A percentile compares a stretch with the other conserved stretches of the same genome.
phyloP scores from a whole-genome alignment of 35 echinoderm and acorn worm species.

The Diadema setosum region DNA sequence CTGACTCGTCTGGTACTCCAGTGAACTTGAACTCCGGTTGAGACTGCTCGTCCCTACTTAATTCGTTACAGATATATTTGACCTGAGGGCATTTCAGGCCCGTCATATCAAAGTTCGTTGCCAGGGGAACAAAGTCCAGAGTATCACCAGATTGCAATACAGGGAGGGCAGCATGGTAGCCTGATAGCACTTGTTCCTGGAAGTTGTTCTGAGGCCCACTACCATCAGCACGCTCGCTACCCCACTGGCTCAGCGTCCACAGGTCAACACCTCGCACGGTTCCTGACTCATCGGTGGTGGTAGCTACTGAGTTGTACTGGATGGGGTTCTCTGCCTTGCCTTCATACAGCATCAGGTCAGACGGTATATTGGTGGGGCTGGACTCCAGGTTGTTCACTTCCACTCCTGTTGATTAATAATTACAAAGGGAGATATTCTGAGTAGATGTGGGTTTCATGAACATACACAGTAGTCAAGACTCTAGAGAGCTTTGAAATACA shows the following conservation, averaged over 20 bases:
- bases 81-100: constrained; percentile 55
- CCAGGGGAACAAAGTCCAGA: constrained; percentile 24
- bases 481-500: no score
- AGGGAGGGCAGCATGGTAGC: constrained; percentile 47
- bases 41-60: constrained; percentile 49
- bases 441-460: no score
- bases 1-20: constrained; percentile 62
- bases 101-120: constrained; percentile 69
- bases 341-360: constrained; percentile 54
- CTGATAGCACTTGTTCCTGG: constrained; percentile 55
- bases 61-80: constrained; percentile 66
- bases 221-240: constrained; percentile 42
- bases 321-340: constrained; percentile 42
- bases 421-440: no score
- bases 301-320: constrained; percentile 36
- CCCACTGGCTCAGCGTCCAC: constrained; percentile 69
- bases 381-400: constrained; percentile 37
- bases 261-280: constrained; percentile 62
- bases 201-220: constrained; percentile 39
- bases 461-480: no score
- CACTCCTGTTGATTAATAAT: constrained; percentile 60
- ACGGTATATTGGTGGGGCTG: constrained; percentile 1
- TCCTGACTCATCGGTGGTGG: constrained; percentile 33
- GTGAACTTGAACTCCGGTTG: constrained; percentile 48
- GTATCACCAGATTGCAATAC: constrained; percentile 33